Conservation (phyloP, 2,797 vertebrate species). For the Bradypodion ventrale region DNA sequence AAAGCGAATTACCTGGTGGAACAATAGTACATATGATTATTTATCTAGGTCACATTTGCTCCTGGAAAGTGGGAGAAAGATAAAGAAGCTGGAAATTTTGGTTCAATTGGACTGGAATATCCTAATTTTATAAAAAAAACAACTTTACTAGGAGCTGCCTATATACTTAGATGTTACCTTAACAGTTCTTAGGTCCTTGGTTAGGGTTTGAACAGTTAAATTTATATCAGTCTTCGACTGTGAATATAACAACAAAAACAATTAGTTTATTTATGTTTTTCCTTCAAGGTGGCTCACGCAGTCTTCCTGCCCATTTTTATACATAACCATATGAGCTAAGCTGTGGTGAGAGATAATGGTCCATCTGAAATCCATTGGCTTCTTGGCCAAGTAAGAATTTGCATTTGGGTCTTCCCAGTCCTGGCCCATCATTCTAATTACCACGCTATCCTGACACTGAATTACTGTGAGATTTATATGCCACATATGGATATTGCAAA, state of each 20-base stretch:
- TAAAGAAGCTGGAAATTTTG: background rate
- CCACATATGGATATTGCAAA: background rate
- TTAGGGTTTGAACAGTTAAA: too few species aligned
- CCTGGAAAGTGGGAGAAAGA: background rate
- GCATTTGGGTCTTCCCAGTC: background rate
- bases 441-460: background rate
- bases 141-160: too few species aligned
- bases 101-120: too few species aligned
- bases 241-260: too few species aligned
- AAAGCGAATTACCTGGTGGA: constrained; percentile 90
- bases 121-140: too few species aligned
- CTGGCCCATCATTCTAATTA: background rate
- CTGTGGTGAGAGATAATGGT: background rate
- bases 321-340: background rate
- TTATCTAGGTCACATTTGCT: background rate
- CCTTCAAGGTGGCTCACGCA: background rate
- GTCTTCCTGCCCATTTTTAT: background rate
- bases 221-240: too few species aligned
- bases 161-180: too few species aligned
- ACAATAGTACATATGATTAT: constrained; percentile 30
- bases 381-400: background rate
- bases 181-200: too few species aligned
- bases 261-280: background rate
- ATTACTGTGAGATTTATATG: background rate
- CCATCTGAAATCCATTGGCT: background rate